Evolutionary conservation across 2,113 vertebrate species (phyloP), one percentile per base, ranked within the genome.

Genomic region (Triplophysa siluroides): DNA sequence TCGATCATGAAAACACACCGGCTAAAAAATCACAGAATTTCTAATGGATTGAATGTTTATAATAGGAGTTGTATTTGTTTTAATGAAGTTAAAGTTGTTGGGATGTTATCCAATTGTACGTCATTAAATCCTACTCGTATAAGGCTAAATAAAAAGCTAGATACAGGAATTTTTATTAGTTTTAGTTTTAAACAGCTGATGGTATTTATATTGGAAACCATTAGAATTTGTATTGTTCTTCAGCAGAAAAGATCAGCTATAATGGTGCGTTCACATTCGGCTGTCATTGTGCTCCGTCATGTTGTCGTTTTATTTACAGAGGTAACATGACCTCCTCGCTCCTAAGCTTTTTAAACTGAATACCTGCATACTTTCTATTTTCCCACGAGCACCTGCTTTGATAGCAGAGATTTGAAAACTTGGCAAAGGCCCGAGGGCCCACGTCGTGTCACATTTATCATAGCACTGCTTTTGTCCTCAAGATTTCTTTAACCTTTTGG

Each of bases 221-320:
- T 43, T 43, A 9, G 7, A 9, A 45, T 45, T 45, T 45, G 43
- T 45, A 12, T 45, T 11, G 43, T 45, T 45, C 11, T 12, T 12
- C 43, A 11, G 43, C 11, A 16, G 8, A 11, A 58, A 58, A 58
- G 29, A 14, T 33, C 7, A 5, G 58, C 1, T 2, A 11, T 61
- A 69, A 50, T 38, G 26, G 12, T 71, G 24, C 13, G 7, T 63
- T 47, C 1, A 11, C 8, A 9, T 47, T 47, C 64, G 43, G 18
- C n/a, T 79, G 56, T 68, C 52, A 43, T 45, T 70, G 77, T 80
- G 69, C 69, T 73, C 52, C 9, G 68, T 80, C 60, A 65, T 80
- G 69, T 24, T 73, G 72, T 21, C 16, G 47, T 65, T 72, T 29
- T 64, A 66, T 72, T 73, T 73, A 71, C 45, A 38, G 24, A 33